These are phyloP conservation scores for Beroe ovata DNA, from an alignment of 37 sponge, comb jelly and placozoan species.

Conservation along the genomic window DNA sequence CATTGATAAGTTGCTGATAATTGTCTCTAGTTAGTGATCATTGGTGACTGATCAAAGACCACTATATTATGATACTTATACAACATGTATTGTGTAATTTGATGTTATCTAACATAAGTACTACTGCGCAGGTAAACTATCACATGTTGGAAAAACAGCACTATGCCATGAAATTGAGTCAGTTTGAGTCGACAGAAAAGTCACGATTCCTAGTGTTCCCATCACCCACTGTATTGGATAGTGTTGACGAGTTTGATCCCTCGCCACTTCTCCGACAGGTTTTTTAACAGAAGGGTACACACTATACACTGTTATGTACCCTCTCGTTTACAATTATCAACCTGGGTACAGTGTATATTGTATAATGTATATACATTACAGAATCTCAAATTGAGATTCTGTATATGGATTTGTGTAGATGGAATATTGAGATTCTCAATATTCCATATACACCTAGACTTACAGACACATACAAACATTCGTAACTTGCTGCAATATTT, in stretches of 20 bases:
- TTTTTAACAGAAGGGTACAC: background rate
- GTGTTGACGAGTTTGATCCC: background rate
- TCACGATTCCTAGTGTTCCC: background rate
- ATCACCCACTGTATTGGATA: background rate
- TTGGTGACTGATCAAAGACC: too few species aligned
- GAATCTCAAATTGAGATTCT: too few species aligned
- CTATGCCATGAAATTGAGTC: background rate
- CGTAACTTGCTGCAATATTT: background rate
- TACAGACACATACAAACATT: background rate
- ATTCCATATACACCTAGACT: background rate
- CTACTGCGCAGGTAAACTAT: background rate
- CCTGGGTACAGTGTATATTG: too few species aligned
- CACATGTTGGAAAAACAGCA: constrained; percentile 8
- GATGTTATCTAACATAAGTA: background rate
- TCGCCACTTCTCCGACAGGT: background rate
- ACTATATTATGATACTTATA: too few species aligned
- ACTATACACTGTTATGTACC: background rate
- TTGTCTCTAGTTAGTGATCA: too few species aligned
- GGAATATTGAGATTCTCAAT: too few species aligned
- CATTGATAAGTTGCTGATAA: too few species aligned
- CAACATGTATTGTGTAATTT: too few species aligned
- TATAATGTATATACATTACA: too few species aligned
- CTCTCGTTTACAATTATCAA: too few species aligned
- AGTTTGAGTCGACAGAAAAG: background rate
- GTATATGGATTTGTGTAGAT: too few species aligned